A percentile compares a stretch with the other conserved stretches of the same genome.
Conservation (phyloP, 2,888 invertebrate genomes). For the Gymnocheta viridis region DNA sequence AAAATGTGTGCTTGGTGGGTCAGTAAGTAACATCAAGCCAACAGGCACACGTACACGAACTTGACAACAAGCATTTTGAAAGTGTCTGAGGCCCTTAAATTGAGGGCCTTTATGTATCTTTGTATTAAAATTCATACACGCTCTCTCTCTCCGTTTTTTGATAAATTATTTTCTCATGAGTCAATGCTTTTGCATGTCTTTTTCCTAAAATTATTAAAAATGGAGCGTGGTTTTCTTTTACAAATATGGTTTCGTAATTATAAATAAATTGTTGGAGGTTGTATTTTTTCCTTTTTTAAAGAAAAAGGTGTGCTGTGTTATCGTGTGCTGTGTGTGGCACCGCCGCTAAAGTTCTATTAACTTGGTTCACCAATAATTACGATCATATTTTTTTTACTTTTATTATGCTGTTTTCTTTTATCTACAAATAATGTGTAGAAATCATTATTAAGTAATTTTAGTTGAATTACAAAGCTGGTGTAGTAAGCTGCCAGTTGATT, state of each 20-base stretch:
- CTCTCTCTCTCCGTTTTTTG: conserved; percentile 13
- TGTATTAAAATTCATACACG: conserved; percentile 28
- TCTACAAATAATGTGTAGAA: background rate
- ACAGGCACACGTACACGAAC: too few relatives aligned
- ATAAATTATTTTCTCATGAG: conserved; percentile 68
- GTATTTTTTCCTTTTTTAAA: background rate
- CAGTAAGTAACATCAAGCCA: too few relatives aligned
- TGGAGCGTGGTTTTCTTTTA: conserved; percentile 9
- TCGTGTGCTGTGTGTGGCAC: background rate
- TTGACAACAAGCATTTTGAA: too few relatives aligned
- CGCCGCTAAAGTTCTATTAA: conserved; percentile 19
- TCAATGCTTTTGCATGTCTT: conserved; percentile 29
- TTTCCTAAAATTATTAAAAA: conserved; percentile 24
- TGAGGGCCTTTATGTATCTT: conserved; percentile 14
- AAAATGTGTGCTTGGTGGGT: too few relatives aligned
- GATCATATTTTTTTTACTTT: background rate
- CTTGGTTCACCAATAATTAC: conserved; percentile 34
- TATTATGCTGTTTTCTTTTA: background rate
- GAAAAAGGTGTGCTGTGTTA: too few relatives aligned
- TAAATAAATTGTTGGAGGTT: conserved; percentile 16
- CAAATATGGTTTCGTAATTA: conserved; percentile 31
- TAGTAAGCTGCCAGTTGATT: conserved; percentile 17
- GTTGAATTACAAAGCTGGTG: conserved; percentile 7
- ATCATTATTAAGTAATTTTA: conserved; percentile 15
- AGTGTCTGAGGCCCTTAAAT: too few relatives aligned